Evolutionary conservation across 2,797 vertebrate genomes (phyloP).

Genomic region (Euphonia xanthogaster): DNA sequence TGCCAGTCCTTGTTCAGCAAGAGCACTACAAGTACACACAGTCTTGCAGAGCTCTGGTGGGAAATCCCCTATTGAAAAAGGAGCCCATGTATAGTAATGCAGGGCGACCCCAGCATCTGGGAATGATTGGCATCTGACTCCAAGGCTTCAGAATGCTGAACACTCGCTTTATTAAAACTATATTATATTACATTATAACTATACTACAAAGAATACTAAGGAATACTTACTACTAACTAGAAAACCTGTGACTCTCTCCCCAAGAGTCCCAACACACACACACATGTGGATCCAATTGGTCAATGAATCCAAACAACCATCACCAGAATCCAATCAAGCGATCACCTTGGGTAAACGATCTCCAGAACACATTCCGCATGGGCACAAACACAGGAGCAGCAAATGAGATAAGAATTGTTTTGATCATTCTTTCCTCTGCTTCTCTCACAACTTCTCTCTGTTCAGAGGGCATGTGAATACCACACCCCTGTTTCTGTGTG

Average conservation of each 20-base stretch:
- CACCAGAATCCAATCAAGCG: background rate
- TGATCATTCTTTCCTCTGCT: background rate
- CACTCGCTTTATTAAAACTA: background rate
- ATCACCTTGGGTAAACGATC: background rate
- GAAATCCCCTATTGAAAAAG: constrained; percentile 7
- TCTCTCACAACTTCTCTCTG: background rate
- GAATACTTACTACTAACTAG: background rate
- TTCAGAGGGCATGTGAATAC: background rate
- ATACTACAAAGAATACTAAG: background rate
- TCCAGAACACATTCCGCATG: background rate
- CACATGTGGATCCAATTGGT: background rate
- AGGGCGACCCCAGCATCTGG: background rate
- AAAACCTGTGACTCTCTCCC: background rate
- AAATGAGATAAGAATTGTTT: background rate
- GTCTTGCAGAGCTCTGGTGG: background rate
- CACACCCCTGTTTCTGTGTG: background rate
- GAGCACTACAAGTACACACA: background rate
- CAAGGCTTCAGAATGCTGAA: background rate
- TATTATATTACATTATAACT: background rate
- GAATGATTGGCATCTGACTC: background rate
- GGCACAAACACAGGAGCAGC: background rate
- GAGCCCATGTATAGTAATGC: background rate
- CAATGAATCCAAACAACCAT: background rate
- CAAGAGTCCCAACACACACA: background rate
- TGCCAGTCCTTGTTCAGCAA: background rate